Base-by-base conservation (phyloP, 1,140 invertebrate genomes). In the Plodia interpunctella region DNA sequence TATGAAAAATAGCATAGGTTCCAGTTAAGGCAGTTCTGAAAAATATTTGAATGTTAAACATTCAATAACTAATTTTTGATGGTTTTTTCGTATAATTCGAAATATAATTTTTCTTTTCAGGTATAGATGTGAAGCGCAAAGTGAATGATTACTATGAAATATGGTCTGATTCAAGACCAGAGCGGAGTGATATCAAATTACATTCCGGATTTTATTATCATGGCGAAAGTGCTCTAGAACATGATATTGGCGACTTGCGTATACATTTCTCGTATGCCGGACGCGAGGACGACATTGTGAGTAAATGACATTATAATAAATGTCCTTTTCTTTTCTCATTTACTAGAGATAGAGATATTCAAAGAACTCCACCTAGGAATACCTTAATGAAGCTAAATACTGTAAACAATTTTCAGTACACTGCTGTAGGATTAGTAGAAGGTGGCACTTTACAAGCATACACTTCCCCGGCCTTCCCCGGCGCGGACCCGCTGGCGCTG, bases 141-240 rank as follows among this genome's bases (percentile, higher is more conserved):
- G 96, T 97, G 61, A 92, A 83, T 49, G 93, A 95, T 68, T 97
- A 93, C 79, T 91, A 94, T 25, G 93, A 95, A 78, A 92, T 97
- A 53, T 96, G 96, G 44, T 95, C 95, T 28, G 96, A 97, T 76
- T 94, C 96, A 60, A 90, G 95, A 67, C 96, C 96, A 0, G 95
- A 96, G 57, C 91, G 94, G 49, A 91, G 82, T 70, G 94, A 96
- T 68, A 95, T 97, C 1, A 97, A 97, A 87, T 91, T 97, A 68
- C 96, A 97, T 77, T 93, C 95, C 52, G 96, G 95, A 2, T 91
- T 96, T 38, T 97, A 97, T 80, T 97, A 96, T 78, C 95, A 96
- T 66, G 94, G 94, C 10, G 90, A 92, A 50, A 95, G 97, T 90
- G 93, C 97, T n/a, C 94, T 95, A 88, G 93, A 96, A 79, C 95